Base-by-base conservation (phyloP, 1,140 invertebrate species). In the Palaemon carinicauda region DNA sequence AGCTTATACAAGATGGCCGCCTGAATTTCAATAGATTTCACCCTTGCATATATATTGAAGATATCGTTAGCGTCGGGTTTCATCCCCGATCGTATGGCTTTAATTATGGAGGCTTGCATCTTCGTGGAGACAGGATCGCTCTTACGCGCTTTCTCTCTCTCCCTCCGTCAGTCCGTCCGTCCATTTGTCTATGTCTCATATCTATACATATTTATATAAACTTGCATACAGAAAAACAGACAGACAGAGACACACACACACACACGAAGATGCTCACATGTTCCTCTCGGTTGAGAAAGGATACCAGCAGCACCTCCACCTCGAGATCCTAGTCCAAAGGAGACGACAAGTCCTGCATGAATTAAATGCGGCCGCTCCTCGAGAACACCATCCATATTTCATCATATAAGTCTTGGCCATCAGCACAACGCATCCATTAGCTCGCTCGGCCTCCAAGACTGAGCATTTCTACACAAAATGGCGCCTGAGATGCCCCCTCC, bases 11-110 rank as follows among this genome's bases (percentile, higher is more conserved):
- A 86, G 83, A 86, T 86, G 83, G 83, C 83, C 77, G 77, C 60
- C 83, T 80, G 83, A 86, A 86, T 86, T 86, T 86, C 83, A 86
- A 86, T 86, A 80, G 75, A 86, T 80, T 80, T 86, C 83, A 78
- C 19, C 75, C 69, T 73, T 86, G 83, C 83, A 86, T 86, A 86
- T 86, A 86, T 86, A 86, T 86, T 86, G 83, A 80, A 80, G 83
- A 86, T 86, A 86, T 86, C 83, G 83, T 86, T 86, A 86, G 83
- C 77, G 75, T 80, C 60, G 75, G 77, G 83, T 86, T 86, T 86
- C 83, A 86, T 86, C 80, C 80, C 83, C 83, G 83, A 86, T 86
- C 83, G 83, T 86, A 86, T 86, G 83, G 83, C 65, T 86, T 86
- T 86, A 86, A 86, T 84, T 77, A 84, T 84, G 82, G 82, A 41